Evolutionary conservation across 2,797 vertebrate genomes (phyloP), one percentile per base, ranked within the genome.

Genomic region (Channa striata): DNA sequence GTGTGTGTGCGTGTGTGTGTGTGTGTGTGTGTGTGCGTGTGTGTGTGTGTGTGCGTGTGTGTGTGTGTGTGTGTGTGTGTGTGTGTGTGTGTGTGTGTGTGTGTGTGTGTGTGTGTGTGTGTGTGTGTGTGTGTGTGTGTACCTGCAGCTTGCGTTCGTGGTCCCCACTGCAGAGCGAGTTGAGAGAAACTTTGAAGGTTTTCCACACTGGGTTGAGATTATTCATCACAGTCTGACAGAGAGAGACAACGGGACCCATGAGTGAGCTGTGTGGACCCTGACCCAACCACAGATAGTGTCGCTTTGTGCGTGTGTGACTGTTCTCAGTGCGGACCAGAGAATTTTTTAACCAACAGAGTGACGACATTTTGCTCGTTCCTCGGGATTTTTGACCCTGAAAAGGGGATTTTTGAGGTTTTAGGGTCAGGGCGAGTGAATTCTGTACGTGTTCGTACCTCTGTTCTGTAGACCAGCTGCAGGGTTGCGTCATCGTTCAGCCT

Each of bases 171-270:
- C 98, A 99, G 57, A 99, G 95, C 11, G 96, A 98, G 92, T 99
- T 99, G 37, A 99, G 94, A 0, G 98, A 99, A 8, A 98, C 97
- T 89, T 97, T 99, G 90, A 99, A 99, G 20, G 96, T 95, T 87
- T 98, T 98, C 98, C 98, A 99, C 3, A 95, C 94, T 1, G 98
- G 98, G 78, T 98, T 99, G 71, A 99, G 94, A 89, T 99, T 99
- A 85, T 99, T 99, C 98, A 99, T 99, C 46, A 99, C 93, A 42
- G 97, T 97, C 98, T 99, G 84, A 14, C 21, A 60, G 47, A 63
- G 17, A 58, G 40, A 42, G 40, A 42, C 14, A 42, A 42, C 2
- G 11, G 9, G 11, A 37, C 36, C 36, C 36, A 37, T 8, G 8
- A 8, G 36, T 37, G 2, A 9, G 46, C 34, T 39, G 0, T 19